A percentile compares a stretch with the other conserved stretches of the same genome.
Evolutionary conservation across 2,797 vertebrate species (phyloP).

Genomic region (Sebastes vulpes): DNA sequence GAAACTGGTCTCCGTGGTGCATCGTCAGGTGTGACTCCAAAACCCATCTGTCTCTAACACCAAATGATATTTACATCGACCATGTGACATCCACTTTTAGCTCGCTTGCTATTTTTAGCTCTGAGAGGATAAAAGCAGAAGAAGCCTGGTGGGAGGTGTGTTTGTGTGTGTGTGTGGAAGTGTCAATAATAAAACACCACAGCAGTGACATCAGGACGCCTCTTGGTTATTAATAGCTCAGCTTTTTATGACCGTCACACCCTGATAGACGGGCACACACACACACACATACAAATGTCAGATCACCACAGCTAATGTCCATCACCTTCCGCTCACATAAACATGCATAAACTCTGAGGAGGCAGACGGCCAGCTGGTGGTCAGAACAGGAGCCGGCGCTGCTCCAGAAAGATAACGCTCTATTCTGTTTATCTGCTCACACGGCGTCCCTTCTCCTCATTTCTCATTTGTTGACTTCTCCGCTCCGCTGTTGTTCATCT

Average conservation of each 20-base stretch:
- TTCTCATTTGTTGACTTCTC: not conserved
- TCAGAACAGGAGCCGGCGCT: slow-evolving; percentile 28
- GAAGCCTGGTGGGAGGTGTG: slow-evolving; percentile 33
- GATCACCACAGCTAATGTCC: slow-evolving; percentile 39
- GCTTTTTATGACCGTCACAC: slow-evolving; percentile 42
- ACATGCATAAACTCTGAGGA: slow-evolving; percentile 28
- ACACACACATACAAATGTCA: slow-evolving; percentile 55
- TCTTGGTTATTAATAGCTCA: slow-evolving; percentile 71
- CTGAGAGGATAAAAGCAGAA: slow-evolving; percentile 34
- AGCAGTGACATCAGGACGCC: slow-evolving; percentile 56
- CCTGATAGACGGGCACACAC: not conserved
- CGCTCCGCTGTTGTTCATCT: not conserved
- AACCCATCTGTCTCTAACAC: slow-evolving; percentile 12
- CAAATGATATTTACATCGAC: slow-evolving; percentile 35
- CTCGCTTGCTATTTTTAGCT: slow-evolving; percentile 56
- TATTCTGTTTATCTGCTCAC: slow-evolving; percentile 21
- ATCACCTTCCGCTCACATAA: slow-evolving; percentile 34
- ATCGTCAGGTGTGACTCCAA: not conserved
- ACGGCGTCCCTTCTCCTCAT: not conserved
- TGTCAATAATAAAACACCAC: slow-evolving; percentile 61
- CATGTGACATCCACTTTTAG: slow-evolving; percentile 33
- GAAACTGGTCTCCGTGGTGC: not conserved
- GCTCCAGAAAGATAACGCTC: slow-evolving; percentile 41
- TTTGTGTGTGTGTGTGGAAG: not conserved
- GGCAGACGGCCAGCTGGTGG: slow-evolving; percentile 55